These are phyloP conservation scores for Callinectes sapidus DNA, from an alignment of 2,888 invertebrate species.

Conservation along the genomic window DNA sequence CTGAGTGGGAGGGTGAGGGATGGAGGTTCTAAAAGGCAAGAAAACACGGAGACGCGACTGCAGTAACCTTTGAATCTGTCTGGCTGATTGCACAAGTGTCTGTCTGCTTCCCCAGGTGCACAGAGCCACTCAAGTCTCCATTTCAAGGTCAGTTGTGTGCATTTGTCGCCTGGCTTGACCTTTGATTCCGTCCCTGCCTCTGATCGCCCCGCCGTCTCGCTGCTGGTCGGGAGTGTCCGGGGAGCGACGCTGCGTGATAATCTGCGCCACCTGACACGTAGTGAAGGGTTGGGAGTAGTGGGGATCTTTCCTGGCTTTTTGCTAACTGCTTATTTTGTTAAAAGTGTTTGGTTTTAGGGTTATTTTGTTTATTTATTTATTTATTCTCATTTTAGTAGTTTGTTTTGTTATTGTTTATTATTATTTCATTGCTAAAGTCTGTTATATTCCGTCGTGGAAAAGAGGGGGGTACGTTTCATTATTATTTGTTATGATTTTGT, in stretches of 20 bases:
- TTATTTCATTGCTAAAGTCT: no score
- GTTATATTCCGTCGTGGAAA: no score
- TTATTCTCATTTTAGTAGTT: no score
- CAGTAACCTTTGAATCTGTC: background rate
- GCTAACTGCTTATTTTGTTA: no score
- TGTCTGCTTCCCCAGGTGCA: background rate
- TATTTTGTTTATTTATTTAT: no score
- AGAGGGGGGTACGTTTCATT: no score
- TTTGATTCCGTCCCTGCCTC: background rate
- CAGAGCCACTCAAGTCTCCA: background rate
- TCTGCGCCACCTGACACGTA: background rate
- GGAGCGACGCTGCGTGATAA: background rate
- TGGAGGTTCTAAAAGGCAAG: background rate
- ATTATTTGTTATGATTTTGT: no score
- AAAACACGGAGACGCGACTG: background rate
- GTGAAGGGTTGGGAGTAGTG: background rate
- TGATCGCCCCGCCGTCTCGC: background rate
- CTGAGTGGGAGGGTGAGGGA: background rate
- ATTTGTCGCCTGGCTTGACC: background rate
- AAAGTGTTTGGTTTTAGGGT: no score
- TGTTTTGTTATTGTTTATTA: no score
- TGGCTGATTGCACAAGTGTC: conserved; percentile 17
- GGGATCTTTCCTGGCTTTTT: no score
- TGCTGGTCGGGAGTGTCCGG: background rate
- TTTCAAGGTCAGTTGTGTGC: background rate